Percentiles rank a stretch among this genome's conserved stretches.
Conservation (phyloP, 2,797 vertebrate genomes). For the Alauda arvensis region DNA sequence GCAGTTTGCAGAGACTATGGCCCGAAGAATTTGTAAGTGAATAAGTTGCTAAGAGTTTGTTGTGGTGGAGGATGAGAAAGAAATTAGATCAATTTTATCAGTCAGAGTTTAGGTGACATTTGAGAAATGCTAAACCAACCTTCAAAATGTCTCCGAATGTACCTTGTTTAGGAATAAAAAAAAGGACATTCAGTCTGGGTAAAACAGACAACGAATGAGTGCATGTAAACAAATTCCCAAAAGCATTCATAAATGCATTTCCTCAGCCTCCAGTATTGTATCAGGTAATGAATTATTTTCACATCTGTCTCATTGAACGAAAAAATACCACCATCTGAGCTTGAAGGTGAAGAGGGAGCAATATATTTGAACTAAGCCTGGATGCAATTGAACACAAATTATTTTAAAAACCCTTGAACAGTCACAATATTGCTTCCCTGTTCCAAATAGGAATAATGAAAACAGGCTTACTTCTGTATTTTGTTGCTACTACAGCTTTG, state of each 20-base stretch:
- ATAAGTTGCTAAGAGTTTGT: not conserved
- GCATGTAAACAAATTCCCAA: constrained; percentile 14
- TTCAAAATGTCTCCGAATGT: constrained; percentile 23
- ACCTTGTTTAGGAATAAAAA: not conserved
- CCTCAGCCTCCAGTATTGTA: not conserved
- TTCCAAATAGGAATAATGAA: not conserved
- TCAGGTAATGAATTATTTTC: constrained; percentile 17
- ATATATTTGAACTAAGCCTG: not conserved
- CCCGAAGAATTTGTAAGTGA: not conserved
- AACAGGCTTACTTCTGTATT: not conserved
- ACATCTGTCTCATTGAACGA: not conserved
- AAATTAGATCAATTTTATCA: not conserved
- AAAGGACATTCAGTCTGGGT: not conserved
- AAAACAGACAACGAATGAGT: not conserved
- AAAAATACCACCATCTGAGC: not conserved
- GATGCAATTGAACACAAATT: not conserved
- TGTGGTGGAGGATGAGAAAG: not conserved
- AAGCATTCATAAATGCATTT: not conserved
- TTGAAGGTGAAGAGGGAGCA: not conserved
- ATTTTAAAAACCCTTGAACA: not conserved
- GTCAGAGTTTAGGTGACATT: constrained; percentile 4
- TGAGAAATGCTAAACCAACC: constrained; percentile 34
- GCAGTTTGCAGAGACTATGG: not conserved
- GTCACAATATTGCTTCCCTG: not conserved
- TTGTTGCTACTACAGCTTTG: not conserved